Conservation (phyloP, 2,888 invertebrate species). For the Ormyrus labotus region DNA sequence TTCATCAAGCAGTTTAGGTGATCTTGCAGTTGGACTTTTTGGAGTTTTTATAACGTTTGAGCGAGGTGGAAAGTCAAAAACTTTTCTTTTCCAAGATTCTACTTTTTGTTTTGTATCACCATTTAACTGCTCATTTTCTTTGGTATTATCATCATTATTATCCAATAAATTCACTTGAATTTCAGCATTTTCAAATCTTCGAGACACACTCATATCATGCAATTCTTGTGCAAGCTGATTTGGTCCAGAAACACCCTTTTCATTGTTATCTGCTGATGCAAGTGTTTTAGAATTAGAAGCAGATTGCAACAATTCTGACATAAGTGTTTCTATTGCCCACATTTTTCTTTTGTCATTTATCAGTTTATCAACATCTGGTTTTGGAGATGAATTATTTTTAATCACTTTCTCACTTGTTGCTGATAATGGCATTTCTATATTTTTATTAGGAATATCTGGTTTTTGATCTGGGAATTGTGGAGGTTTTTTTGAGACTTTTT, state of each 20-base stretch:
- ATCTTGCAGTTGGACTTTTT: constrained; percentile 60
- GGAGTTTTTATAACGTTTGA: constrained; percentile 51
- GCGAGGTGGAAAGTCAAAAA: constrained; percentile 59
- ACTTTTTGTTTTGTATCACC: constrained; percentile 24
- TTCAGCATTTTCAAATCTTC: constrained; percentile 55
- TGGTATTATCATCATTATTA: constrained; percentile 43
- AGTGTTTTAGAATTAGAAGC: constrained; percentile 57
- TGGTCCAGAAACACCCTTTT: constrained; percentile 51
- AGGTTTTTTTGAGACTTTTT: constrained; percentile 43
- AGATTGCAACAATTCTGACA: constrained; percentile 66
- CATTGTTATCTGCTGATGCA: constrained; percentile 25
- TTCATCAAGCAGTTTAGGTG: constrained; percentile 67
- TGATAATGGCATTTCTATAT: background rate
- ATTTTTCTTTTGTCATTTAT: constrained; percentile 69
- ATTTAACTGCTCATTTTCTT: constrained; percentile 40
- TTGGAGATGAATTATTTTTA: background rate
- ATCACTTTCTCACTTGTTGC: constrained; percentile 9
- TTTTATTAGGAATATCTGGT: constrained; percentile 5
- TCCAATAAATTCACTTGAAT: constrained; percentile 53
- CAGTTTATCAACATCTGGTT: constrained; percentile 44
- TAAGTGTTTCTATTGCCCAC: constrained; percentile 71
- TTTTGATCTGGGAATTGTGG: constrained; percentile 36
- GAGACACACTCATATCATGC: constrained; percentile 62
- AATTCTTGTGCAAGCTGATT: constrained; percentile 64
- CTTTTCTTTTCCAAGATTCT: constrained; percentile 46